Evolutionary conservation across 1,140 invertebrate species (phyloP), one percentile per base, ranked within the genome.

Genomic region (Bombus fervidus): DNA sequence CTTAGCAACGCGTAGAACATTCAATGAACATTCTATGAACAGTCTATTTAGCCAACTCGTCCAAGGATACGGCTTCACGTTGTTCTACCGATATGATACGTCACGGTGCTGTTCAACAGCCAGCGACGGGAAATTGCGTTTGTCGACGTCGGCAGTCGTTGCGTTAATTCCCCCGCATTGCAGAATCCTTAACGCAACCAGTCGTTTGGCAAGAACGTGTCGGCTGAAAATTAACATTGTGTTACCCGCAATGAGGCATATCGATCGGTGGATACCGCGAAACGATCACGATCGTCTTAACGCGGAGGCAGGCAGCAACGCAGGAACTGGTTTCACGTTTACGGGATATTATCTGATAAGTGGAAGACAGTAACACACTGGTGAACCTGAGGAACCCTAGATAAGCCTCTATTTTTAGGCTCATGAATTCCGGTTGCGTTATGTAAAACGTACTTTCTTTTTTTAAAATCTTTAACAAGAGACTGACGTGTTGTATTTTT

Each of bases 151-250:
- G 34, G 15, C 39, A 57, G 28, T 72, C 31, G 22, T 78, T 83
- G 64, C 47, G 34, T 78, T 78, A 77, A 77, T 69, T 77, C 28
- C 4, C 43, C 82, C 47, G 64, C 73, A 83, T 77, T 83, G 81
- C 81, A 77, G 81, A 57, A 66, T 76, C 18, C 22, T 77, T 69
- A 34, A 53, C 15, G 57, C 47, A n/a, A 37, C 15, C 10, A 10
- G 66, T 22, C 9, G 37, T 69, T 83, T 69, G 74, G 64, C 43
- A 77, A 43, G 74, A 83, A 34, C 28, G 12, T 37, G 25, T 22
- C 57, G 25, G 64, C 3, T 53, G 68, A 53, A 69, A 69, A 78
- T 59, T 41, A 71, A 66, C 28, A 4, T 18, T 28, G 5, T 25
- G n/a, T 10, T 31, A 22, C 6, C 47, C 43, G 59, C 41, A 39